A percentile compares a stretch with the other conserved stretches of the same genome.
Conservation (phyloP, 1,140 invertebrate species). For the Pectinophora gossypiella region DNA sequence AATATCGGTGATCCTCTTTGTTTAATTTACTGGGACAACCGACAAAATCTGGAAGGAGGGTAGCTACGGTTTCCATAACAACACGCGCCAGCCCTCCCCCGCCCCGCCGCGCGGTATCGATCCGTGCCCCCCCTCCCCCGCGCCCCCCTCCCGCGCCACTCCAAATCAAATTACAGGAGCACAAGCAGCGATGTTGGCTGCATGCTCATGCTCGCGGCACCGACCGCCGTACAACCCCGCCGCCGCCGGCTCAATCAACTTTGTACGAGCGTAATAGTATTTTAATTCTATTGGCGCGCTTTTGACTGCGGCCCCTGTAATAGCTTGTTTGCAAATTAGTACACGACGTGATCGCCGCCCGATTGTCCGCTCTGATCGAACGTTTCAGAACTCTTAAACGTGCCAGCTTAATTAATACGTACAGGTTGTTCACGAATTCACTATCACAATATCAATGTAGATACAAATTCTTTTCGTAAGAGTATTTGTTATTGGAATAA, state of each 20-base stretch:
- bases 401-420: not conserved
- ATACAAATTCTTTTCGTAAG: no score
- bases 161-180: constrained; percentile 73
- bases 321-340: constrained; percentile 62
- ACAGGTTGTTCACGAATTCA: not conserved
- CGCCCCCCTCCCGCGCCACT: constrained; percentile 44
- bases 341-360: constrained; percentile 28
- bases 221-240: constrained; percentile 18
- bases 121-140: constrained; percentile 29
- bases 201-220: constrained; percentile 15
- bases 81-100: constrained; percentile 52
- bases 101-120: constrained; percentile 48
- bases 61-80: constrained; percentile 70
- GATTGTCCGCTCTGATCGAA: constrained; percentile 25
- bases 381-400: constrained; percentile 7
- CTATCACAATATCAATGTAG: not conserved
- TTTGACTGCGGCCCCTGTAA: constrained; percentile 53
- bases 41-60: constrained; percentile 65
- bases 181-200: constrained; percentile 29
- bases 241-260: constrained; percentile 61
- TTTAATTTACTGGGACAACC: constrained; percentile 68
- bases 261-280: constrained; percentile 72
- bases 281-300: constrained; percentile 70
- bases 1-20: constrained; percentile 48
- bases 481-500: no score